Percentiles rank a stretch among this genome's conserved stretches.
These are phyloP conservation scores for Dicerorhinus sumatrensis DNA, from an alignment of 2,113 vertebrate species.

Conservation along the genomic window DNA sequence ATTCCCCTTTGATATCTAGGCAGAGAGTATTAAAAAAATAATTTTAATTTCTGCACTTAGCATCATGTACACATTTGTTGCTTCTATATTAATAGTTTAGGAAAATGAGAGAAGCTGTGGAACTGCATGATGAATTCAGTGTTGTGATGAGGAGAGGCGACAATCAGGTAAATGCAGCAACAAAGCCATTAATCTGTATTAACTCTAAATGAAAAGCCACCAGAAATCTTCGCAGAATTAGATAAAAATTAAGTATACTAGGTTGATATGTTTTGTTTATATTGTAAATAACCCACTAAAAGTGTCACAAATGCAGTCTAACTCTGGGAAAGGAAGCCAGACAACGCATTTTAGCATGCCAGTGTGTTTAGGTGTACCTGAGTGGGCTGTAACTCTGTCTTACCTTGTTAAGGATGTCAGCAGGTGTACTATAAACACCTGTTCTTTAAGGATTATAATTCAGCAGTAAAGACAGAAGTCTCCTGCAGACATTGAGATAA, in stretches of 20 bases:
- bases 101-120: background rate
- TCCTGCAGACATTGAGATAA: background rate
- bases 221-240: constrained; percentile 33
- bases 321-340: background rate
- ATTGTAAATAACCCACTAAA: constrained; percentile 25
- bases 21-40: constrained; percentile 18
- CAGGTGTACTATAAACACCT: constrained; percentile 20
- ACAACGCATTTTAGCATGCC: background rate
- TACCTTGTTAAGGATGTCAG: constrained; percentile 20
- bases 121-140: background rate
- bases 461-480: background rate
- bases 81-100: background rate
- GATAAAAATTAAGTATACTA: constrained; percentile 24
- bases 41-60: constrained; percentile 22
- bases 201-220: background rate
- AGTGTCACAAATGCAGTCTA: background rate
- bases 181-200: background rate
- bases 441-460: constrained; percentile 36
- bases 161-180: background rate
- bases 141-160: background rate
- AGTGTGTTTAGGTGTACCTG: background rate
- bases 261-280: background rate
- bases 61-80: background rate
- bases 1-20: constrained; percentile 17
- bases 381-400: background rate